Evolutionary conservation across 37 sponge, comb jelly and placozoan genomes (phyloP).

Genomic region (Geodia barretti): DNA sequence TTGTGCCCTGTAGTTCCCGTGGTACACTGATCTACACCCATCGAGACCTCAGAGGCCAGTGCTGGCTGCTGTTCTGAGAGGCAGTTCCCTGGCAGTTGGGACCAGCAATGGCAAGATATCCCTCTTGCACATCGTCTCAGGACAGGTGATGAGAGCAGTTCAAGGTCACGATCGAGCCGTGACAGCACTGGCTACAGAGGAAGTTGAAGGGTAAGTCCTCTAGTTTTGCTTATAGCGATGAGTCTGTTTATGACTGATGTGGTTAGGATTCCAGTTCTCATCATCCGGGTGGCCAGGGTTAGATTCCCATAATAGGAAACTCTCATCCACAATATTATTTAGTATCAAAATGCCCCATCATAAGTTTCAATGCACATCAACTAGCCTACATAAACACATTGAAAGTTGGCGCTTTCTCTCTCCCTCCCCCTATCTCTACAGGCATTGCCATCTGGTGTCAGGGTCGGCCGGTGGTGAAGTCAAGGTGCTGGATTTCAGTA

Average conservation of each 20-base stretch:
- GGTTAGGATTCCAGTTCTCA: no score
- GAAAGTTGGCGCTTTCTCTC: no score
- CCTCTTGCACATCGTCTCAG: slow-evolving; percentile 61
- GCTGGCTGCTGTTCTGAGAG: slow-evolving; percentile 19
- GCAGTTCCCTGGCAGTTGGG: slow-evolving; percentile 9
- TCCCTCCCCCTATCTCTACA: background rate
- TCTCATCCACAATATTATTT: no score
- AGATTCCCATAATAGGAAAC: no score
- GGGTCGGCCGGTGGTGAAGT: slow-evolving; percentile 17
- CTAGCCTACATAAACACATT: no score
- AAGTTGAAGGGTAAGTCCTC: slow-evolving; percentile 2
- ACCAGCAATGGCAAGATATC: slow-evolving; percentile 19
- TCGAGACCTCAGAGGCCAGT: slow-evolving; percentile 37
- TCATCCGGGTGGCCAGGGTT: no score
- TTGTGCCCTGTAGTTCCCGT: slow-evolving; percentile 19
- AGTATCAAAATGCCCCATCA: no score
- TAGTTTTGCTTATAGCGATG: no score
- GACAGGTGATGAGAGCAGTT: slow-evolving; percentile 14
- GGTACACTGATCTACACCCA: slow-evolving; percentile 67
- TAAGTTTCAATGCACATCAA: no score
- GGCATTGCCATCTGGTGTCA: slow-evolving; percentile 2
- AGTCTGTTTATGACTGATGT: no score
- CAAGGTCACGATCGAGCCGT: slow-evolving; percentile 12
- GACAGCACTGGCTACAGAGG: slow-evolving; percentile 7
- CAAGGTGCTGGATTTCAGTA: slow-evolving; percentile 34